Evolutionary conservation across 2,797 vertebrate genomes (phyloP).

Genomic region (Malacoctenus gilli): DNA sequence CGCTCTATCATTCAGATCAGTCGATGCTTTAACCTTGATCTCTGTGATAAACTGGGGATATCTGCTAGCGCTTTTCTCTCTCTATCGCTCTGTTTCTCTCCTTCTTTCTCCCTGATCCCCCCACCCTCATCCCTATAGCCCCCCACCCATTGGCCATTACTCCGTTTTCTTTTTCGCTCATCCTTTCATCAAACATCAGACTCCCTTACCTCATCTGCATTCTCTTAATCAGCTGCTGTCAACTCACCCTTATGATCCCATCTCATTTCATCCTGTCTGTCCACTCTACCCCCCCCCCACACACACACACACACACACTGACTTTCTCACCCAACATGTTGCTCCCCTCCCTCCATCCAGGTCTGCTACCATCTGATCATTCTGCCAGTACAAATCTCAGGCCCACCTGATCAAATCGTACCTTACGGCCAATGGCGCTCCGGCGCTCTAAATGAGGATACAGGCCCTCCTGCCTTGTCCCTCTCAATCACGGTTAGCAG

Average conservation of each 20-base stretch:
- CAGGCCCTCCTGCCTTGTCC: constrained; percentile 49
- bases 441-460: constrained; percentile 52
- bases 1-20: constrained; percentile 68
- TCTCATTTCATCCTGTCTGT: constrained; percentile 64
- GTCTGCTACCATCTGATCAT: constrained; percentile 61
- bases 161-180: constrained; percentile 61
- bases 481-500: constrained; percentile 67
- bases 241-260: constrained; percentile 71
- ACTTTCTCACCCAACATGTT: constrained; percentile 6
- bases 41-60: constrained; percentile 65
- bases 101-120: constrained; percentile 60
- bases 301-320: too few species aligned
- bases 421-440: constrained; percentile 55
- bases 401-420: constrained; percentile 64
- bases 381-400: constrained; percentile 58
- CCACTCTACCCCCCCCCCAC: neutral
- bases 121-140: constrained; percentile 57
- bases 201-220: constrained; percentile 74
- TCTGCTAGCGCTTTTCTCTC: constrained; percentile 54
- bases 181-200: constrained; percentile 72
- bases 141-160: constrained; percentile 50
- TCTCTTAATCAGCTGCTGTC: constrained; percentile 78
- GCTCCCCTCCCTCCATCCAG: constrained; percentile 45
- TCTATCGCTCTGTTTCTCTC: constrained; percentile 12
- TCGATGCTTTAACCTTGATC: constrained; percentile 74